A percentile compares a stretch with the other conserved stretches of the same genome.
Conservation (phyloP, 2,888 invertebrate species). For the Leucophenga montana region DNA sequence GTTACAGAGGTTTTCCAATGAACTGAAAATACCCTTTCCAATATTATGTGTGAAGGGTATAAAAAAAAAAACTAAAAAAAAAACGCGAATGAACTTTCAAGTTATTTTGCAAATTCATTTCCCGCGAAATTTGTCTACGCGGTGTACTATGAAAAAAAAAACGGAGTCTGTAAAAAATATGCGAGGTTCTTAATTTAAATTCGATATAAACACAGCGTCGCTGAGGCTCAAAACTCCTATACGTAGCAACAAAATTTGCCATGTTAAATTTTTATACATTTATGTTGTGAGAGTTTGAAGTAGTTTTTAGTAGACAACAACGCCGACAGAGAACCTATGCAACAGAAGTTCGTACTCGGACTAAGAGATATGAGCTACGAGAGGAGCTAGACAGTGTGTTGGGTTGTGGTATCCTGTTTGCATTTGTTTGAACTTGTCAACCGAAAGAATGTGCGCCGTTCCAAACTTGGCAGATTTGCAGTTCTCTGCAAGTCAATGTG, state of each 20-base stretch:
- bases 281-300: too few relatives aligned
- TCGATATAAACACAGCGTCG: constrained; percentile 46
- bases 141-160: constrained; percentile 41
- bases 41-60: neutral
- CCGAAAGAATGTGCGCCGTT: constrained; percentile 19
- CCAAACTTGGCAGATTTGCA: constrained; percentile 14
- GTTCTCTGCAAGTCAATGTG: constrained; percentile 46
- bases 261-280: constrained; percentile 33
- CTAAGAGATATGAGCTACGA: neutral
- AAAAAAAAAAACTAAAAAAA: constrained; percentile 36
- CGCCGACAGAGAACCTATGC: neutral
- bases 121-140: constrained; percentile 46
- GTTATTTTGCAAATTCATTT: constrained; percentile 69
- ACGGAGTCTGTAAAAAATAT: constrained; percentile 5
- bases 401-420: constrained; percentile 40
- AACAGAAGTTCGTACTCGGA: too few relatives aligned
- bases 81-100: constrained; percentile 32
- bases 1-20: too few relatives aligned
- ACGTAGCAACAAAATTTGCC: constrained; percentile 45
- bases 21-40: constrained; percentile 14
- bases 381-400: constrained; percentile 37
- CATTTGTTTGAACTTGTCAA: constrained; percentile 21
- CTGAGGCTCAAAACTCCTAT: constrained; percentile 47
- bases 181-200: constrained; percentile 53
- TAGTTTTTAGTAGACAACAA: constrained; percentile 15